Conservation (phyloP, 1,140 invertebrate genomes). For the Sitobion miscanthi region DNA sequence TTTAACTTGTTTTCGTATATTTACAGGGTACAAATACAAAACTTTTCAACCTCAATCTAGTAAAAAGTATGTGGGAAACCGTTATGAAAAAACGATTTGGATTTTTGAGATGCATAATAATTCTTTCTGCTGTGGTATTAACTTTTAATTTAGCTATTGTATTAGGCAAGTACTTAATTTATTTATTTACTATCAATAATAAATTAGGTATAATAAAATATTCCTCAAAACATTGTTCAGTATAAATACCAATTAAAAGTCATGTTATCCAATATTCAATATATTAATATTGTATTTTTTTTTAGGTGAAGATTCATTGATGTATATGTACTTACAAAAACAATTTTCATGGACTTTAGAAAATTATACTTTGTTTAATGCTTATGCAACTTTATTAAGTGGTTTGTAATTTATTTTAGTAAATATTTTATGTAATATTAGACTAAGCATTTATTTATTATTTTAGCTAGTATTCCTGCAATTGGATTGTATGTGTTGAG, state of each 20-base stretch:
- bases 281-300: slow-evolving; percentile 64
- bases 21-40: not conserved
- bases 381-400: slow-evolving; percentile 59
- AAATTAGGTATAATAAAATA: not conserved
- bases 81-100: not conserved
- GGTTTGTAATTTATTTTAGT: not conserved
- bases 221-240: not conserved
- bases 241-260: not conserved
- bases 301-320: slow-evolving; percentile 66
- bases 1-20: not conserved
- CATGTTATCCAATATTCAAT: not conserved
- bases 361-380: slow-evolving; percentile 68
- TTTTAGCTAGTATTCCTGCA: slow-evolving; percentile 34
- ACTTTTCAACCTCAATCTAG: not conserved
- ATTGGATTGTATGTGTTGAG: not conserved
- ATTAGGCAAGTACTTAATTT: not conserved
- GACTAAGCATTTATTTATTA: not conserved
- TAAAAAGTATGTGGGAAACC: slow-evolving; percentile 2
- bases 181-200: not conserved
- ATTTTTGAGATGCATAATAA: not conserved
- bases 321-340: slow-evolving; percentile 71
- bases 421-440: not conserved
- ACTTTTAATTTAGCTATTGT: not conserved
- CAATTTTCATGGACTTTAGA: slow-evolving; percentile 72
- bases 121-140: slow-evolving; percentile 9